Evolutionary conservation across 1,140 invertebrate genomes (phyloP).

Genomic region (Hormaphis cornu): DNA sequence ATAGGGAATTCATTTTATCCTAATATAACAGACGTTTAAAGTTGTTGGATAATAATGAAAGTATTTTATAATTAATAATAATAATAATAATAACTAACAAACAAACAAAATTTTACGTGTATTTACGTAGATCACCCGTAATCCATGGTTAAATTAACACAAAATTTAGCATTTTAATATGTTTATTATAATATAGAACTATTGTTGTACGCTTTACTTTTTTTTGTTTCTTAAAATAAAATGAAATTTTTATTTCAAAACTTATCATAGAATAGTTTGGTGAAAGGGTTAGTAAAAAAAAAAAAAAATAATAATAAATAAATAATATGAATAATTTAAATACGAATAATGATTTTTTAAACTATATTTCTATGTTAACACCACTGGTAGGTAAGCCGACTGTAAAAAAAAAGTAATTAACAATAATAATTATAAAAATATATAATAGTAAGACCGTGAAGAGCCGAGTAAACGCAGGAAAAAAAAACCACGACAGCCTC

Average conservation of each 20-base stretch:
- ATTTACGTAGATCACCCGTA: conserved; percentile 22
- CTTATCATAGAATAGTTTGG: conserved; percentile 32
- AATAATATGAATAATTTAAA: conserved; percentile 23
- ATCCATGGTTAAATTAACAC: conserved; percentile 22
- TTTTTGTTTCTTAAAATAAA: conserved; percentile 17
- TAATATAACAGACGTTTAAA: conserved; percentile 18
- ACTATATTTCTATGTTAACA: conserved; percentile 29
- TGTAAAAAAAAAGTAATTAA: conserved; percentile 20
- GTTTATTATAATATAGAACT: conserved; percentile 2
- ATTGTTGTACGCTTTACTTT: conserved; percentile 28
- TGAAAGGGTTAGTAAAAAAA: conserved; percentile 31
- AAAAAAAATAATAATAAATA: not conserved
- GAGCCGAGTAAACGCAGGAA: conserved; percentile 23
- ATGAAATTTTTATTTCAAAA: conserved; percentile 19
- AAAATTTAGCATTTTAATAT: conserved; percentile 18
- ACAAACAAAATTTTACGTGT: not conserved
- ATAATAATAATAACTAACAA: too few relatives aligned
- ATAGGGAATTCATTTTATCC: too few relatives aligned
- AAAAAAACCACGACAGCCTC: conserved; percentile 28
- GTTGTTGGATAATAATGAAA: conserved; percentile 1
- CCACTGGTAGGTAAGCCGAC: conserved; percentile 32
- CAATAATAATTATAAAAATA: not conserved
- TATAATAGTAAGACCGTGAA: conserved; percentile 6
- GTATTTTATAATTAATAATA: too few relatives aligned
- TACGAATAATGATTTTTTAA: conserved; percentile 25